Conservation (phyloP, 2,888 invertebrate species). For the Campoplex nolae region DNA sequence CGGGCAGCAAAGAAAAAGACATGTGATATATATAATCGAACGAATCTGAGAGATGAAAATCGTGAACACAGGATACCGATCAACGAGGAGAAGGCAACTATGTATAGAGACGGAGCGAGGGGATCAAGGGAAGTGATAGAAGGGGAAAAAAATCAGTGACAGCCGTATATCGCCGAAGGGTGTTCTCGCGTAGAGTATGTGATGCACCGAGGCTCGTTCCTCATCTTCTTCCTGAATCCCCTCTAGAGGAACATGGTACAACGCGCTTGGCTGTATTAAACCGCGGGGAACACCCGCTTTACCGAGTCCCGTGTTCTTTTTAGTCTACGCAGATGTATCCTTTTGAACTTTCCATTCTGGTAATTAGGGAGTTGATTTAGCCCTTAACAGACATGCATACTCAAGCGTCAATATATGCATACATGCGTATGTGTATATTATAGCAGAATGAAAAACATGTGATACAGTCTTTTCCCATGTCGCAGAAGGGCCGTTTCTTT, state of each 20-base stretch:
- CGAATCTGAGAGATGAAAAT: constrained; percentile 29
- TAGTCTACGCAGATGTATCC: constrained; percentile 44
- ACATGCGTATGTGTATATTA: too few relatives aligned
- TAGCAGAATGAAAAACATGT: too few relatives aligned
- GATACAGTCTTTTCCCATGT: too few relatives aligned
- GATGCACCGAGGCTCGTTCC: constrained; percentile 20
- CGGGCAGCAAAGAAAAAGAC: not conserved
- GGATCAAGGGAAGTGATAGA: not conserved
- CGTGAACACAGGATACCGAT: constrained; percentile 52
- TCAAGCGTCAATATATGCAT: not conserved
- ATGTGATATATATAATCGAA: constrained; percentile 1
- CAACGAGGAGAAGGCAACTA: not conserved
- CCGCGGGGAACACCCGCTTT: constrained; percentile 41
- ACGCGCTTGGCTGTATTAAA: constrained; percentile 54
- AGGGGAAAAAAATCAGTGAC: constrained; percentile 39
- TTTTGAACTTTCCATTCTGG: constrained; percentile 69
- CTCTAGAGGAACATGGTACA: constrained; percentile 35
- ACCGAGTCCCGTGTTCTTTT: constrained; percentile 12
- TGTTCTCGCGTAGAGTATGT: constrained; percentile 46
- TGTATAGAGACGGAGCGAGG: constrained; percentile 5
- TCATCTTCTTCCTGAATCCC: not conserved
- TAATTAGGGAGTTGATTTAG: constrained; percentile 63
- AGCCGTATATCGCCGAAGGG: constrained; percentile 44
- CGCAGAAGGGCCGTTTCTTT: too few relatives aligned
- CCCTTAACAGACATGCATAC: not conserved